These are phyloP conservation scores for Tigriopus californicus DNA, from an alignment of 2,888 invertebrate genomes.

Conservation along the genomic window DNA sequence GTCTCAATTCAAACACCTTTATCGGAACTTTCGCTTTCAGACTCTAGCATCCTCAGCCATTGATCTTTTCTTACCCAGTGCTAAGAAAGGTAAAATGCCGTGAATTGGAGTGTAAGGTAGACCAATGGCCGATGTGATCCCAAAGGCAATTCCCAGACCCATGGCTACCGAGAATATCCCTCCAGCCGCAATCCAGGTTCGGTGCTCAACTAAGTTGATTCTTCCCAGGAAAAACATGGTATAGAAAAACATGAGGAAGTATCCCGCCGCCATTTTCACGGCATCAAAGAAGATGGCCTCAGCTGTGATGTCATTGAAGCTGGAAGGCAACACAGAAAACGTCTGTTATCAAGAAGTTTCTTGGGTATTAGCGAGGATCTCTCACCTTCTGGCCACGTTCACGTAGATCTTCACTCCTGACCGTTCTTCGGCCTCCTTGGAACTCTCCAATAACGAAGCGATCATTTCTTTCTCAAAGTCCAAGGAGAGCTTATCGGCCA, in stretches of 20 bases:
- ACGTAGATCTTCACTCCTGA: not conserved
- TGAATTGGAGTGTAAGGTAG: conserved; percentile 62
- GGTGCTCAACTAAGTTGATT: conserved; percentile 51
- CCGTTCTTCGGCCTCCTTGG: conserved; percentile 21
- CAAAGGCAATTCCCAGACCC: conserved; percentile 49
- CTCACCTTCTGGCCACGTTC: not conserved
- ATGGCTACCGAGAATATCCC: conserved; percentile 46
- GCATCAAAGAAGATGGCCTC: conserved; percentile 51
- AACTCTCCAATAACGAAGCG: conserved; percentile 29
- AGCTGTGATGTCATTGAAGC: conserved; percentile 53
- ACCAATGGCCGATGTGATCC: conserved; percentile 48
- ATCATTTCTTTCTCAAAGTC: conserved; percentile 41
- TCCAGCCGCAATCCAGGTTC: conserved; percentile 24
- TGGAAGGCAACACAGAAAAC: conserved; percentile 22
- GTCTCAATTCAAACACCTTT: too few species aligned
- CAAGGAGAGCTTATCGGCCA: conserved; percentile 35
- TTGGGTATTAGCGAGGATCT: too few species aligned
- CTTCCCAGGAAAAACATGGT: conserved; percentile 50
- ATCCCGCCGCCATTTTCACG: conserved; percentile 45
- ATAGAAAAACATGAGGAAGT: conserved; percentile 50
- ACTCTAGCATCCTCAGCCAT: too few species aligned
- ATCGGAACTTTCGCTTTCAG: too few species aligned
- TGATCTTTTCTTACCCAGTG: conserved; percentile 36
- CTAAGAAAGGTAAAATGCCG: conserved; percentile 55
- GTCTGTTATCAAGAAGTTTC: not conserved